Evolutionary conservation across 2,888 invertebrate species (phyloP), one percentile per base, ranked within the genome.

Genomic region (Callyntrura sp.): DNA sequence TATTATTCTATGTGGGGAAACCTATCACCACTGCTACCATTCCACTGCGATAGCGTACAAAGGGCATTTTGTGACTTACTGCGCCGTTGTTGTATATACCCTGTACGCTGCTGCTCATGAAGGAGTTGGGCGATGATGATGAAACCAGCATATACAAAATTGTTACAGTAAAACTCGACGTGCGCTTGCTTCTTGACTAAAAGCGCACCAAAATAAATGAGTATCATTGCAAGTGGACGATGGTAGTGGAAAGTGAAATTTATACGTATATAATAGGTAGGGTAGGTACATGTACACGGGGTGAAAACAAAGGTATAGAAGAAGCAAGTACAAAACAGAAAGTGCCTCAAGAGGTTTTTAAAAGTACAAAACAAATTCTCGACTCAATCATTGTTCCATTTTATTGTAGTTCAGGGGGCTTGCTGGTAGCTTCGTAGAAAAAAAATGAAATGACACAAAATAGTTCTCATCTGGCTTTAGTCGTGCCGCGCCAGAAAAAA

Each of bases 351-450:
- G 73, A 73, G 73, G 17, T 73, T 73, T 45, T 25, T 48, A 11
- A 43, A 73, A 73, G 73, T 70, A 43, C n/a, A 1, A n/a, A 48
- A 73, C 73, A 20, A 43, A 73, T 1, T 17, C 20, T 73, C 45
- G 73, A 73, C 45, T 73, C 73, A 73, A 73, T 73, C 45, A 73
- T 35, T 73, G 73, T 73, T 73, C 9, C 73, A 43, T 48, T 70
- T 65, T 17, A 65, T 65, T 25, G 62, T 62, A 25, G 35, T 70
- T 70, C 2, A 3, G 73, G 8, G 20, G 12, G 14, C 3, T n/a
- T 43, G 11, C 68, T 68, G 68, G 8, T 35, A 35, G 35, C 14
- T 43, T 28, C 65, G 25, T 17, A 28, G 23, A 23, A 28, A 12
- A 14, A 43, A 65, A 65, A 65, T 14, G 65, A 65, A 65, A 65